Conservation (phyloP, 1,140 invertebrate genomes). For the Trichonephila inaurata region DNA sequence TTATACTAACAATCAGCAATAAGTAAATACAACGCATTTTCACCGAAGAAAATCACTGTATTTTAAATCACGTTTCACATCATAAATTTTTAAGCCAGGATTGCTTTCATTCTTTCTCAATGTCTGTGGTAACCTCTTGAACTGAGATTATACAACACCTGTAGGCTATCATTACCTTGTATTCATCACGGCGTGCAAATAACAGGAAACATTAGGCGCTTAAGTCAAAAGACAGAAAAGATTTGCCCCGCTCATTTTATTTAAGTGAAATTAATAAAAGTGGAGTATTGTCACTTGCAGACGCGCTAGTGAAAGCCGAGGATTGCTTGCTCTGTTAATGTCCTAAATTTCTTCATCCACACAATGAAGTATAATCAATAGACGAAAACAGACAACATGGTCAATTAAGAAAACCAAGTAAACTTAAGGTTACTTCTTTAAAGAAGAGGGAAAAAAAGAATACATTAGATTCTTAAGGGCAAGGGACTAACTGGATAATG, state of each 20-base stretch:
- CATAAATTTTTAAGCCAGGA: slow-evolving; percentile 5
- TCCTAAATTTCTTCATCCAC: background rate
- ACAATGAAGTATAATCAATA: slow-evolving; percentile 26
- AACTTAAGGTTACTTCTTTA: background rate
- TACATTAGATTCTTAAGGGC: background rate
- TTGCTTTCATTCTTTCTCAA: slow-evolving; percentile 5
- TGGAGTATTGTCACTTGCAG: slow-evolving; percentile 7
- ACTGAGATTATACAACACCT: slow-evolving; percentile 29
- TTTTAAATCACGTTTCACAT: slow-evolving; percentile 26
- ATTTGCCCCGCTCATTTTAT: background rate
- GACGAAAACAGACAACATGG: background rate
- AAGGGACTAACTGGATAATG: slow-evolving; percentile 26
- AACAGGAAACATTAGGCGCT: slow-evolving; percentile 19
- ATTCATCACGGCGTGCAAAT: slow-evolving; percentile 12
- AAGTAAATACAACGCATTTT: slow-evolving; percentile 15
- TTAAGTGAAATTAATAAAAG: slow-evolving; percentile 2
- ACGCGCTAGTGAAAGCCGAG: slow-evolving; percentile 2
- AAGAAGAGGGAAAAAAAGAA: background rate
- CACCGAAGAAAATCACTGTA: background rate
- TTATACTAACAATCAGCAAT: slow-evolving; percentile 16
- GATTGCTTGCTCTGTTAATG: background rate
- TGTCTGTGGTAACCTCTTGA: slow-evolving; percentile 30
- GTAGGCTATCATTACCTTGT: slow-evolving; percentile 20
- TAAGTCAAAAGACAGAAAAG: background rate
- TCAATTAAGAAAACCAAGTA: slow-evolving; percentile 21